Percentiles rank a stretch among this genome's conserved stretches.
These are phyloP conservation scores for Leptinotarsa undecemlineata DNA, from an alignment of 1,140 invertebrate genomes.

Conservation along the genomic window DNA sequence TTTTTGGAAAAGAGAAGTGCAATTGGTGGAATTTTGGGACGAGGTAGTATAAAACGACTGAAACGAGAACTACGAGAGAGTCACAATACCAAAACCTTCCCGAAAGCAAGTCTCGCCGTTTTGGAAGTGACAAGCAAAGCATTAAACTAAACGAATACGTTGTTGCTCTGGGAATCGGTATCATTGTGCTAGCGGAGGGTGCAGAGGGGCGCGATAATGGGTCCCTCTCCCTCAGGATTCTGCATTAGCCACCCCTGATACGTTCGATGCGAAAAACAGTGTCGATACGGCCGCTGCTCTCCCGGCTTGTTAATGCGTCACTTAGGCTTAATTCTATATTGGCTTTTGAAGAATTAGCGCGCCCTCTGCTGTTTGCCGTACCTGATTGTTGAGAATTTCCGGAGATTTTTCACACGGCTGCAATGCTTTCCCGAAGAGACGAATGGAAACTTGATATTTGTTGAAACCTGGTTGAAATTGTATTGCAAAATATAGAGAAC, in stretches of 20 bases:
- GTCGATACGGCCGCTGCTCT: slow-evolving; percentile 34
- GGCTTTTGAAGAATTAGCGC: slow-evolving; percentile 41
- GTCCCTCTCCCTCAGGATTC: slow-evolving; percentile 45
- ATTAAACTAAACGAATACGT: slow-evolving; percentile 52
- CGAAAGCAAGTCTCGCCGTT: slow-evolving; percentile 18
- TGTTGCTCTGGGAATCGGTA: slow-evolving; percentile 46
- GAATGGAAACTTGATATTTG: background rate
- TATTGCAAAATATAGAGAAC: no score
- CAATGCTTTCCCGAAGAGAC: background rate
- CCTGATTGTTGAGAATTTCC: slow-evolving; percentile 1
- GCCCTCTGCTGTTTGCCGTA: slow-evolving; percentile 24
- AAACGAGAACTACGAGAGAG: background rate
- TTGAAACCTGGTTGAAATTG: no score
- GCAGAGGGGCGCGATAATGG: slow-evolving; percentile 52
- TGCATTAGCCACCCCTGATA: slow-evolving; percentile 39
- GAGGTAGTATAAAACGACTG: background rate
- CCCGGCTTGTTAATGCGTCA: slow-evolving; percentile 41
- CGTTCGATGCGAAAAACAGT: slow-evolving; percentile 33
- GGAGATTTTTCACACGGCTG: background rate
- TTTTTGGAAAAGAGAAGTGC: no score
- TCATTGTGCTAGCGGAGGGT: slow-evolving; percentile 47
- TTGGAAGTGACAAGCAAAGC: slow-evolving; percentile 47
- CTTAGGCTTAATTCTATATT: slow-evolving; percentile 42
- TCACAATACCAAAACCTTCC: background rate
- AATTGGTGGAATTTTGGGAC: no score